Conservation (phyloP, 2,888 invertebrate species). For the Aromia moschata region DNA sequence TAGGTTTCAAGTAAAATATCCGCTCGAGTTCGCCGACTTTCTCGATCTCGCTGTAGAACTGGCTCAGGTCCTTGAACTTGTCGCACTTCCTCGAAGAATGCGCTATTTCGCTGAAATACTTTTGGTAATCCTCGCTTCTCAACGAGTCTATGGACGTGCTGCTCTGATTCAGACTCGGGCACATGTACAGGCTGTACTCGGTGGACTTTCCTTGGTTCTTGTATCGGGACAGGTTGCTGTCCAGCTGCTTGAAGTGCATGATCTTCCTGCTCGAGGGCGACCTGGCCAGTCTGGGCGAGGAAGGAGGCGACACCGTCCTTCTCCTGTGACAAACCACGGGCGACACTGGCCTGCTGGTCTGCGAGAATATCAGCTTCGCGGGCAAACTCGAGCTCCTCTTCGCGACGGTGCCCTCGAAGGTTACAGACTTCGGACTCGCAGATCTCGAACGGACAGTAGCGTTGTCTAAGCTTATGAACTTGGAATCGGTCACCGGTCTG, state of each 20-base stretch:
- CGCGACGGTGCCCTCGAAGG: slow-evolving; percentile 60
- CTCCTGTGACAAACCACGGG: slow-evolving; percentile 46
- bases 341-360: slow-evolving; percentile 50
- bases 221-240: slow-evolving; percentile 1
- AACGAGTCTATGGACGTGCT: slow-evolving; percentile 63
- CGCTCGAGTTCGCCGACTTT: slow-evolving; percentile 84
- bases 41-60: slow-evolving; percentile 86
- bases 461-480: slow-evolving; percentile 75
- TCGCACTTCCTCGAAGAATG: slow-evolving; percentile 76
- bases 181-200: slow-evolving; percentile 42
- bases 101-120: slow-evolving; percentile 73
- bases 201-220: slow-evolving; percentile 28
- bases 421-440: slow-evolving; percentile 69
- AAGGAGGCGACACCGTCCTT: slow-evolving; percentile 33
- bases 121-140: slow-evolving; percentile 72
- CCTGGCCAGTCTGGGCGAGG: slow-evolving; percentile 47
- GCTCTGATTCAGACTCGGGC: slow-evolving; percentile 60
- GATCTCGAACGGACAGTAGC: slow-evolving; percentile 63
- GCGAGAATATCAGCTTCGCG: slow-evolving; percentile 60
- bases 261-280: slow-evolving; percentile 52
- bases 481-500: slow-evolving; percentile 77
- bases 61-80: slow-evolving; percentile 84
- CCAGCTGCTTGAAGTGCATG: slow-evolving; percentile 45
- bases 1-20: slow-evolving; percentile 77
- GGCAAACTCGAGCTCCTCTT: slow-evolving; percentile 65